These are phyloP conservation scores for Bombylius discolor DNA, from an alignment of 2,888 invertebrate species.

Conservation along the genomic window DNA sequence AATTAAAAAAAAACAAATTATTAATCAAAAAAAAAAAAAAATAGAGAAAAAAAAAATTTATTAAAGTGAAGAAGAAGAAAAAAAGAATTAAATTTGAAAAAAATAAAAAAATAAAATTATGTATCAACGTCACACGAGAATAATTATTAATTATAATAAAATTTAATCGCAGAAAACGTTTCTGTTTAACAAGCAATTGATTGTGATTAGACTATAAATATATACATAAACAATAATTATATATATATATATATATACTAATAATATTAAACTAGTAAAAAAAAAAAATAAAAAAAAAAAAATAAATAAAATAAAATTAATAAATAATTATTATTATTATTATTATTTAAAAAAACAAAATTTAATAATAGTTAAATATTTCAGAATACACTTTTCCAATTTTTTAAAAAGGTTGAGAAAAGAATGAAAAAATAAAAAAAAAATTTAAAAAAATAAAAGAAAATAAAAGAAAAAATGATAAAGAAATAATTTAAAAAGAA, in stretches of 20 bases:
- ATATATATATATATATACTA: no score
- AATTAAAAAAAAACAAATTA: no score
- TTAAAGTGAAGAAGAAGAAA: no score
- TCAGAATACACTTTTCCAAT: not conserved
- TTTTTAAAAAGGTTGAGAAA: not conserved
- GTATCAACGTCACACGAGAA: no score
- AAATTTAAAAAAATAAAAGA: constrained; percentile 4
- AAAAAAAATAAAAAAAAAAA: not conserved
- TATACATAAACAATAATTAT: no score
- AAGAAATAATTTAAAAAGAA: no score
- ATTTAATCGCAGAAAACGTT: not conserved
- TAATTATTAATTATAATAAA: no score
- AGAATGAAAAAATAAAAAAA: not conserved
- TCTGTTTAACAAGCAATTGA: not conserved
- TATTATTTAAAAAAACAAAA: not conserved
- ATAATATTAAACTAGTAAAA: not conserved
- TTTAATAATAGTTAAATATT: not conserved
- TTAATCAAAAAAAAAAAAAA: no score
- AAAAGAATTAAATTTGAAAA: not conserved
- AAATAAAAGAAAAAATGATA: not conserved
- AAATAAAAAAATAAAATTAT: not conserved
- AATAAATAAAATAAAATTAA: not conserved
- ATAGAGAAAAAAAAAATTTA: no score
- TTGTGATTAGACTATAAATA: not conserved
- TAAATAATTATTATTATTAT: no score